Evolutionary conservation across 2,113 vertebrate species (phyloP).

Genomic region (Notiomystis cincta): DNA sequence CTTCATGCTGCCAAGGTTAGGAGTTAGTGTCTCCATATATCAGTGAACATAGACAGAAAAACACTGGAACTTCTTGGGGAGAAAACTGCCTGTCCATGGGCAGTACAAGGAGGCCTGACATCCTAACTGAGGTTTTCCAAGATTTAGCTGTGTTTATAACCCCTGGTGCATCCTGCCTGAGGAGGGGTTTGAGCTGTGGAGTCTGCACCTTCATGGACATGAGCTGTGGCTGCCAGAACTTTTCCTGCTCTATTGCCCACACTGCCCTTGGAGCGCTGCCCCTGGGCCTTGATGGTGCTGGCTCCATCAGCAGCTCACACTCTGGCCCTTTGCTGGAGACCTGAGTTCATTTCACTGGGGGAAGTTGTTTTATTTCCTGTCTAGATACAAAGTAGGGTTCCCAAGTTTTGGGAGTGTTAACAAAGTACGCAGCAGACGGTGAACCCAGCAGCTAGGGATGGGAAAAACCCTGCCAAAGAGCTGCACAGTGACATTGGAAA

Average conservation of each 20-base stretch:
- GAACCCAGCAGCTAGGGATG: background rate
- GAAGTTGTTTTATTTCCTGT: conserved; percentile 9
- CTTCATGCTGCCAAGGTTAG: background rate
- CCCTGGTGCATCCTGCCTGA: background rate
- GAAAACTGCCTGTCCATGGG: background rate
- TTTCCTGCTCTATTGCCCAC: background rate
- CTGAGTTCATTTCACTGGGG: background rate
- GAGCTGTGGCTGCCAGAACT: background rate
- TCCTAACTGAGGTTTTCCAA: background rate
- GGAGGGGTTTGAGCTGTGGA: background rate
- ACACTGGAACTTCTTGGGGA: background rate
- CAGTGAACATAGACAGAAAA: background rate
- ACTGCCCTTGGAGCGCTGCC: background rate
- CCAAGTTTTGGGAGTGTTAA: background rate
- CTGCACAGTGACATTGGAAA: background rate
- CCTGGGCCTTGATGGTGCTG: background rate
- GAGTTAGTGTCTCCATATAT: background rate
- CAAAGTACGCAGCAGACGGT: background rate
- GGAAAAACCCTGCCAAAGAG: background rate
- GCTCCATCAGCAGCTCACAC: background rate
- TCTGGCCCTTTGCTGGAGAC: background rate
- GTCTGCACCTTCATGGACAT: background rate
- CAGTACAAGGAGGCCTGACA: background rate
- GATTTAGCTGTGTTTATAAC: background rate
- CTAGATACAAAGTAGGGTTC: background rate